Evolutionary conservation across 2,113 vertebrate genomes (phyloP).

Genomic region (Eudorcas thomsonii): DNA sequence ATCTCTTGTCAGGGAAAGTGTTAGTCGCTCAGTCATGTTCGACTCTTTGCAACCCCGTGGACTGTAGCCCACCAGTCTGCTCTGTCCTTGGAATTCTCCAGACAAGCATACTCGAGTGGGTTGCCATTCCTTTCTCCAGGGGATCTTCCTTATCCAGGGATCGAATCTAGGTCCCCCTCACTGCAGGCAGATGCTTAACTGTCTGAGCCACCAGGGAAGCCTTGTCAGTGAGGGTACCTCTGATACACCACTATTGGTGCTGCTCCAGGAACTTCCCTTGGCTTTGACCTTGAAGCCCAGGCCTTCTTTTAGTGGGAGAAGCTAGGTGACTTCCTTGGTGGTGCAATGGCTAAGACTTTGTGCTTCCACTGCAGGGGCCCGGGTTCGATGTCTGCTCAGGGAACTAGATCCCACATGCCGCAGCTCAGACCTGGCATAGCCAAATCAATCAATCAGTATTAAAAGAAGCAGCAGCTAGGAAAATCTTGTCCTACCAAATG

Average conservation of each 20-base stretch:
- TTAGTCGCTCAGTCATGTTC: neutral
- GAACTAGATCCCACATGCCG: neutral
- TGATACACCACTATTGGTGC: accelerated
- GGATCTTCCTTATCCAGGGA: neutral
- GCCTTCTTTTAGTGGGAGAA: neutral
- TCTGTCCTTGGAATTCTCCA: neutral
- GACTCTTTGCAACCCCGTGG: neutral
- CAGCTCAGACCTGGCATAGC: neutral
- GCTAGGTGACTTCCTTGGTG: neutral
- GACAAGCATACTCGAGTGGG: neutral
- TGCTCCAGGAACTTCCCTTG: neutral
- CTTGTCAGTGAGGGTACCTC: too few species aligned
- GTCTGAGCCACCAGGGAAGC: neutral
- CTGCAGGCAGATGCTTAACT: neutral
- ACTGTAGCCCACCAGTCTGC: neutral
- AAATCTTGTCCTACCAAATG: neutral
- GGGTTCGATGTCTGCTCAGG: neutral
- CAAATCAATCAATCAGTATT: neutral
- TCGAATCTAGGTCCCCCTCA: neutral
- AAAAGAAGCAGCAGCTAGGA: neutral
- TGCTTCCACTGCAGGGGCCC: neutral
- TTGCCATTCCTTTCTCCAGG: neutral
- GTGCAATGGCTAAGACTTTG: neutral
- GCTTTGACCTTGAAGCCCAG: neutral
- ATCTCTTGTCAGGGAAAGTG: neutral